These are phyloP conservation scores for Lasioglossum zephyrum DNA, from an alignment of 2,888 invertebrate species.

Conservation along the genomic window DNA sequence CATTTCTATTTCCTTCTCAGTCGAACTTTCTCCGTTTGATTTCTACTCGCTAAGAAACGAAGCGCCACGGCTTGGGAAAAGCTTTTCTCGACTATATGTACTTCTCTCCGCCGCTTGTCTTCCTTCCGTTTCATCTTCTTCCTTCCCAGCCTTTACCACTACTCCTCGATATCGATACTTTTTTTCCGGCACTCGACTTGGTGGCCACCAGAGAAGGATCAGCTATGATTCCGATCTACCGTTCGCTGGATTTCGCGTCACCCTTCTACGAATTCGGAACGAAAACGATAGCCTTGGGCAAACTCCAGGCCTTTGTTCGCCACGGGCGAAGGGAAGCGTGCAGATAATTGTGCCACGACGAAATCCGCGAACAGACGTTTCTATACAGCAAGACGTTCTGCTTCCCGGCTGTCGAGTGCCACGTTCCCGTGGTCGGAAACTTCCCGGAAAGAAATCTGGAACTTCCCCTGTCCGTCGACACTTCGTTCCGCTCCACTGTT, in stretches of 20 bases:
- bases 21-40: slow-evolving; percentile 12
- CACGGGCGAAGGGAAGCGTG: slow-evolving; percentile 15
- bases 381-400: neutral
- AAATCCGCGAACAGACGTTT: slow-evolving; percentile 3
- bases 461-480: neutral
- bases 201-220: slow-evolving; percentile 23
- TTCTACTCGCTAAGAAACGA: slow-evolving; percentile 39
- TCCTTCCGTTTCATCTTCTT: neutral
- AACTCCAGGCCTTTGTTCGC: neutral
- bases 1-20: neutral
- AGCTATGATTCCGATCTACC: slow-evolving; percentile 27
- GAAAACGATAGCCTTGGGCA: slow-evolving; percentile 23
- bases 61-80: slow-evolving; percentile 33
- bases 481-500: neutral
- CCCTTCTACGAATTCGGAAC: slow-evolving; percentile 26
- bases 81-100: slow-evolving; percentile 17
- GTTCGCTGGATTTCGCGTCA: slow-evolving; percentile 10
- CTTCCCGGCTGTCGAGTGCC: neutral
- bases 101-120: slow-evolving; percentile 24
- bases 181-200: slow-evolving; percentile 34
- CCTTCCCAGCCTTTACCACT: neutral
- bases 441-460: neutral
- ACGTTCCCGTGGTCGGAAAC: neutral
- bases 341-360: slow-evolving; percentile 30
- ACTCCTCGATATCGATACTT: slow-evolving; percentile 43